Evolutionary conservation across 2,888 invertebrate species (phyloP).

Genomic region (Caenorhabditis sulstoni): DNA sequence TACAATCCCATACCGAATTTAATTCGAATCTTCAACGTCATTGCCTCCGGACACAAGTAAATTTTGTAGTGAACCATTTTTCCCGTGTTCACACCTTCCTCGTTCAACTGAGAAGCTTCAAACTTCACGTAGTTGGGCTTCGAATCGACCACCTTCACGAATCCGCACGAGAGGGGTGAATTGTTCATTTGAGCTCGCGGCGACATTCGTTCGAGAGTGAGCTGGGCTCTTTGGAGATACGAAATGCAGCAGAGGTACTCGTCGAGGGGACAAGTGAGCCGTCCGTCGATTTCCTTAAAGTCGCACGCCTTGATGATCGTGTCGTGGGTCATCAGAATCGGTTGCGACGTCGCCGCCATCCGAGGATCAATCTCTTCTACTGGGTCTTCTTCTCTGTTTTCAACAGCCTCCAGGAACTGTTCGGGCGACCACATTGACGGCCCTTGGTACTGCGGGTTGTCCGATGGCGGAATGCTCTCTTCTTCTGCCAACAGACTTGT

Average conservation of each 20-base stretch:
- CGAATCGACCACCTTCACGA: slow-evolving; percentile 29
- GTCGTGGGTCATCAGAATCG: slow-evolving; percentile 43
- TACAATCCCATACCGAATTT: slow-evolving; percentile 31
- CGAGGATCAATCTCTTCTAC: neutral
- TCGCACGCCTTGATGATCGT: slow-evolving; percentile 41
- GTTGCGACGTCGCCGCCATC: slow-evolving; percentile 25
- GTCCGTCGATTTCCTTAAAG: slow-evolving; percentile 40
- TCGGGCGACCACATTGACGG: slow-evolving; percentile 36
- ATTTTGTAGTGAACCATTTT: slow-evolving; percentile 50
- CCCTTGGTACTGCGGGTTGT: slow-evolving; percentile 22
- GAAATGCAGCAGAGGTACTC: slow-evolving; percentile 61
- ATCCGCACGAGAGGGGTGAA: slow-evolving; percentile 16
- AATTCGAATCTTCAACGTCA: slow-evolving; percentile 44
- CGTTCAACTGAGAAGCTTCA: slow-evolving; percentile 40
- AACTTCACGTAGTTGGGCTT: slow-evolving; percentile 36
- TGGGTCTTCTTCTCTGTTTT: slow-evolving; percentile 12
- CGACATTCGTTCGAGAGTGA: slow-evolving; percentile 47
- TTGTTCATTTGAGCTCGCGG: slow-evolving; percentile 1
- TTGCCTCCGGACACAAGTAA: slow-evolving; percentile 41
- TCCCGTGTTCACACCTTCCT: slow-evolving; percentile 29
- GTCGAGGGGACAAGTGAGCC: slow-evolving; percentile 65
- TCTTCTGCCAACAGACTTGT: slow-evolving; percentile 15
- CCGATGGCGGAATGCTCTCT: slow-evolving; percentile 18
- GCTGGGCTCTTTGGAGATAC: slow-evolving; percentile 44
- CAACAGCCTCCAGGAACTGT: slow-evolving; percentile 17